Conservation (phyloP, 2,797 vertebrate genomes). For the Eurystomus glaucurus region DNA sequence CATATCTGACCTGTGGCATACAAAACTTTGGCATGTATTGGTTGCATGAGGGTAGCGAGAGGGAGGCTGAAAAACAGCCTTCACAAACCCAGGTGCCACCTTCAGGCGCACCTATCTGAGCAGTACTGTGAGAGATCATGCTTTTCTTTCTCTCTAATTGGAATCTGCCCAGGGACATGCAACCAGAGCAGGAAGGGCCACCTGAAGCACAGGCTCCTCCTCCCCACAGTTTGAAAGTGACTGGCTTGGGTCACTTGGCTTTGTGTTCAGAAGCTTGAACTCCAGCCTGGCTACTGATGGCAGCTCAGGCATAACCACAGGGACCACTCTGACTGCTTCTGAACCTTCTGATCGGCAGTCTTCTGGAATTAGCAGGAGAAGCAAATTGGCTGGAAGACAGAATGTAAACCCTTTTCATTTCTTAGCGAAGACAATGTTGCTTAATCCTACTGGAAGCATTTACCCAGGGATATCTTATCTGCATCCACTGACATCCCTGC, state of each 20-base stretch:
- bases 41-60: rapidly evolving
- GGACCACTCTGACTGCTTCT: background rate
- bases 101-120: background rate
- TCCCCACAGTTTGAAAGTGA: background rate
- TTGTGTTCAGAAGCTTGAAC: background rate
- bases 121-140: rapidly evolving
- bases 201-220: background rate
- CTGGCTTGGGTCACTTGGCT: background rate
- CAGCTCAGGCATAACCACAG: background rate
- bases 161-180: background rate
- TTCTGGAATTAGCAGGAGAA: background rate
- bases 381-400: background rate
- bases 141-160: background rate
- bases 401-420: background rate
- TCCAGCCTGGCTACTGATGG: background rate
- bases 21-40: rapidly evolving
- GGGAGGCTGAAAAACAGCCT: background rate
- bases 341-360: background rate
- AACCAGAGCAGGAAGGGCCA: background rate
- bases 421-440: background rate
- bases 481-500: background rate
- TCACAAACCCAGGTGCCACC: background rate
- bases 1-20: background rate
- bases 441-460: conserved; percentile 31
- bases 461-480: conserved; percentile 13